These are phyloP conservation scores for Thymelicus lineola DNA, from an alignment of 2,888 invertebrate species.

Conservation along the genomic window DNA sequence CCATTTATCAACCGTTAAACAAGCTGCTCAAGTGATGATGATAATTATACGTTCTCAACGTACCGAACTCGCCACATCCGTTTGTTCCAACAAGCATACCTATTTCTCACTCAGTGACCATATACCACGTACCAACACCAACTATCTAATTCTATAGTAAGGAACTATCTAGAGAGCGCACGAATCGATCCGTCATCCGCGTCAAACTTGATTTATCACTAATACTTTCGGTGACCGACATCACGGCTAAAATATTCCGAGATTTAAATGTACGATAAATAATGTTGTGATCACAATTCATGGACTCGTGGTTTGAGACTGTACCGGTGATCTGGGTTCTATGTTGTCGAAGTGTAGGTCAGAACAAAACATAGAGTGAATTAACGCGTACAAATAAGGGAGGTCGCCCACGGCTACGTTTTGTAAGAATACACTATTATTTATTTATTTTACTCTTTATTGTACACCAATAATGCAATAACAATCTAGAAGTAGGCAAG, in stretches of 20 bases:
- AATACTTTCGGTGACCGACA: conserved; percentile 11
- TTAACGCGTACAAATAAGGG: too few species aligned
- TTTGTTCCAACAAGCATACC: neutral
- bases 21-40: neutral
- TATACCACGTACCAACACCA: neutral
- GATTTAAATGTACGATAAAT: conserved; percentile 7
- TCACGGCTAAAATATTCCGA: neutral
- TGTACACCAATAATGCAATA: too few species aligned
- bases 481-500: too few species aligned
- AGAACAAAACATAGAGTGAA: too few species aligned
- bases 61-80: conserved; percentile 4
- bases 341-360: too few species aligned
- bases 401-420: too few species aligned
- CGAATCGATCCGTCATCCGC: conserved; percentile 7
- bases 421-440: too few species aligned
- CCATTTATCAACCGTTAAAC: too few species aligned
- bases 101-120: too few species aligned
- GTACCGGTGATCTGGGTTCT: too few species aligned
- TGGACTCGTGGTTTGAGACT: too few species aligned
- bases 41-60: neutral
- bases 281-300: neutral
- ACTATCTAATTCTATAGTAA: neutral
- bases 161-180: neutral
- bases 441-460: too few species aligned
- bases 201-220: conserved; percentile 14